A percentile compares a stretch with the other conserved stretches of the same genome.
Conservation (phyloP, 2,113 vertebrate species). For the Monarcha castaneiventris region DNA sequence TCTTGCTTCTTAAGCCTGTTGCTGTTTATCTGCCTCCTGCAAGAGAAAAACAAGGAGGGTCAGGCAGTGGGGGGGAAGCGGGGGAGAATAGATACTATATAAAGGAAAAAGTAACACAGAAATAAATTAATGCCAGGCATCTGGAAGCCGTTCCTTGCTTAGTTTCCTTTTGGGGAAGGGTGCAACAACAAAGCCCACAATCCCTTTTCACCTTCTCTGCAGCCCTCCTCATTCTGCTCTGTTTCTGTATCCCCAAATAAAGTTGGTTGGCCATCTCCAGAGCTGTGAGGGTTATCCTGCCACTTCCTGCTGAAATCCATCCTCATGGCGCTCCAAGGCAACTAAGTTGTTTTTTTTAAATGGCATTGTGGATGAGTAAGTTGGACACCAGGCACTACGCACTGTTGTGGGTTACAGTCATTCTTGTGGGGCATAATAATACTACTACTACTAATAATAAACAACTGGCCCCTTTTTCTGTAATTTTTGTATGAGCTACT, state of each 20-base stretch:
- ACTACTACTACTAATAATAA: background rate
- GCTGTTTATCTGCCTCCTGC: background rate
- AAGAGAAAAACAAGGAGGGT: background rate
- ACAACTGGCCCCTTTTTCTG: background rate
- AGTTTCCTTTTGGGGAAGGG: background rate
- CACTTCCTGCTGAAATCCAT: background rate
- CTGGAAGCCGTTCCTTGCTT: background rate
- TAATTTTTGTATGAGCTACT: background rate
- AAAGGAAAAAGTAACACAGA: background rate
- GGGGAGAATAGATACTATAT: background rate
- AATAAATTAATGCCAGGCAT: background rate
- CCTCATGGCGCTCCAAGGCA: fast-evolving
- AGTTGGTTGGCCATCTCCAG: background rate
- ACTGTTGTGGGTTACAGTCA: background rate
- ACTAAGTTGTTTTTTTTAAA: background rate
- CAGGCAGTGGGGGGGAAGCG: fast-evolving
- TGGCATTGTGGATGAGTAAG: background rate
- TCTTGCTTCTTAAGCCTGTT: background rate
- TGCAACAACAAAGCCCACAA: background rate
- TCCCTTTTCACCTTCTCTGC: background rate
- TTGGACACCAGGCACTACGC: background rate
- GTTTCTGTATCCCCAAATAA: background rate
- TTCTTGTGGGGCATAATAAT: background rate
- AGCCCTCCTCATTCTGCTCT: background rate
- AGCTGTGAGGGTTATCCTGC: background rate